Evolutionary conservation across 2,797 vertebrate genomes (phyloP), one percentile per base, ranked within the genome.

Genomic region (Miichthys miiuy): DNA sequence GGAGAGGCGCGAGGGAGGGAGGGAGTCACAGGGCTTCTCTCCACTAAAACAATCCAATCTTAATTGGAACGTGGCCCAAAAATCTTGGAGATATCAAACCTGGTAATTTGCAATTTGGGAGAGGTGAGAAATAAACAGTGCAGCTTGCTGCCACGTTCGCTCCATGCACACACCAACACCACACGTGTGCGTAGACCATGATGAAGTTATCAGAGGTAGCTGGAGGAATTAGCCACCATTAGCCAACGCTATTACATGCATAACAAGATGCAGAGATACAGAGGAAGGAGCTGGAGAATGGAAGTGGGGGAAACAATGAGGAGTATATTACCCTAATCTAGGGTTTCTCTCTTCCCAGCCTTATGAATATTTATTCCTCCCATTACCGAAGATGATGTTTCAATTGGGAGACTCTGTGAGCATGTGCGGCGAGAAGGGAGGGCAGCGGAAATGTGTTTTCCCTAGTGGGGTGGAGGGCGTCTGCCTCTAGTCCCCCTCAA

Each of bases 351-450:
- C 71, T 75, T 79, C 76, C 78, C 85, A 78, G 84, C 62, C 88
- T 90, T 88, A 93, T 93, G 91, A 94, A 94, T 94, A 94, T 94
- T 90, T 92, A 94, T 93, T 79, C 76, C 68, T 68, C 84, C 87
- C 82, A 88, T 93, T 90, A 88, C 72, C 23, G 73, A 61, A 74
- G 63, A 89, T 93, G 89, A 92, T 91, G 87, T 93, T 92, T 94
- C 90, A 93, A 90, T 94, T 88, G 73, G 75, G 78, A 84, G 69
- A 62, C 21, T 42, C 72, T 86, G 75, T 88, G 79, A 89, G 82
- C 79, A 77, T 82, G 85, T 89, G 82, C 77, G 23, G 55, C 56
- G 30, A 74, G 55, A 57, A 77, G 72, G 68, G 62, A 55, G 70
- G 65, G 44, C 1, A 13, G 55, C 7, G 46, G 76, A 69, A 63